Conservation (phyloP, 2,797 vertebrate species). For the Gymnoscopelus braueri region DNA sequence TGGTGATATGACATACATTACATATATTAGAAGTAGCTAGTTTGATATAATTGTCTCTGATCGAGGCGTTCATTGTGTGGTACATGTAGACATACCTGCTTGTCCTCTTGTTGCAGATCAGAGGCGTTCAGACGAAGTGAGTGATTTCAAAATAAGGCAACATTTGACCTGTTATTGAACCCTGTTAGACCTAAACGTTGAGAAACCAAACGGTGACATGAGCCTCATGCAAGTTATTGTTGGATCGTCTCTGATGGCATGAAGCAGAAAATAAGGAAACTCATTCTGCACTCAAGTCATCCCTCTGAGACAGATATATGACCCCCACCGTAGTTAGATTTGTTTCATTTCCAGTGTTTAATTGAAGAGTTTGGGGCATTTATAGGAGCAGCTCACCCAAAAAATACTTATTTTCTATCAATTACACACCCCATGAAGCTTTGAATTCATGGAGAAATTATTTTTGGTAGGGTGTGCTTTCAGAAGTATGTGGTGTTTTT, state of each 20-base stretch:
- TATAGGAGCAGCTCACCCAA: too few species aligned
- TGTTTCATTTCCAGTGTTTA: conserved; percentile 39
- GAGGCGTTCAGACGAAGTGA: conserved; percentile 63
- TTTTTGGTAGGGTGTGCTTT: conserved; percentile 3
- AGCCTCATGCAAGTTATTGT: conserved; percentile 9
- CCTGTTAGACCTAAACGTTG: conserved; percentile 55
- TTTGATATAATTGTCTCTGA: conserved; percentile 65
- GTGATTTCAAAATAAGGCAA: conserved; percentile 46
- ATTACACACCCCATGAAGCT: too few species aligned
- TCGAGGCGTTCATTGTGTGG: conserved; percentile 54
- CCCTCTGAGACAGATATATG: conserved; percentile 34
- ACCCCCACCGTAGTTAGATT: conserved; percentile 28
- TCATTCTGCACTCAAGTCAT: conserved; percentile 28
- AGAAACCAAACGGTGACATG: conserved; percentile 45
- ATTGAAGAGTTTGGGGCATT: conserved; percentile 12
- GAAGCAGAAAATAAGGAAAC: conserved; percentile 9
- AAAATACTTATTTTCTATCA: too few species aligned
- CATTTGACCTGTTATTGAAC: conserved; percentile 47
- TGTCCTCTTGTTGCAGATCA: conserved; percentile 53
- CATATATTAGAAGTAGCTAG: conserved; percentile 73
- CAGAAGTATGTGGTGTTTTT: conserved; percentile 32
- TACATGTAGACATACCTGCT: conserved; percentile 63
- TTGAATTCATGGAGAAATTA: too few species aligned
- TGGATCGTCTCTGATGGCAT: conserved; percentile 4
- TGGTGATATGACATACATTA: conserved; percentile 87